phyloP scores from a whole-genome alignment of 2,113 vertebrate genomes.

The Charina bottae region DNA sequence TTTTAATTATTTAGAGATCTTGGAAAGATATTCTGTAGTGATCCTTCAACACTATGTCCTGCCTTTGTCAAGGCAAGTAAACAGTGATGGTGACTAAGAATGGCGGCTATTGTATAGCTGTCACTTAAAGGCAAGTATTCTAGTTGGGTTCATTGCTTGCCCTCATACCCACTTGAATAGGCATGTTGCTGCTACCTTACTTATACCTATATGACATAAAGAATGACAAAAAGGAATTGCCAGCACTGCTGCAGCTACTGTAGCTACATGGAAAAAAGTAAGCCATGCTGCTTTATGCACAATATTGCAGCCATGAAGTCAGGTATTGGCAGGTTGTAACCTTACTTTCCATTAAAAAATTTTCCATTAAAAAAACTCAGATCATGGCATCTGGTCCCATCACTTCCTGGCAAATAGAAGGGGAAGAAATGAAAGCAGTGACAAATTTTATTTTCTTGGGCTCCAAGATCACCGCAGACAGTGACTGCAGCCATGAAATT shows the following conservation, averaged over 20 bases:
- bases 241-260: background rate
- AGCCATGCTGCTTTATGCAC: background rate
- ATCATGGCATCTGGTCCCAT: too few species aligned
- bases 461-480: too few species aligned
- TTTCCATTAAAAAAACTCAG: too few species aligned
- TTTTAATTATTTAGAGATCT: background rate
- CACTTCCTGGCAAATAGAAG: too few species aligned
- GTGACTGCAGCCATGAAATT: too few species aligned
- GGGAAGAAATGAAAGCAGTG: too few species aligned
- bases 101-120: background rate
- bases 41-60: background rate
- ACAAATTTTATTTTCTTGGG: too few species aligned
- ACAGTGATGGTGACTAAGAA: background rate
- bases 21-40: background rate
- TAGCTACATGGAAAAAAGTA: background rate
- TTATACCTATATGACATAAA: background rate
- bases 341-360: too few species aligned
- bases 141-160: background rate
- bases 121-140: background rate
- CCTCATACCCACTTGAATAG: background rate
- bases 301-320: background rate
- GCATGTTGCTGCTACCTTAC: background rate
- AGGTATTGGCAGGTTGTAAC: background rate
- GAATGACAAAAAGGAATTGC: background rate
- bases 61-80: background rate